Conservation (phyloP, 2,113 vertebrate genomes). For the Acrocephalus kingi region DNA sequence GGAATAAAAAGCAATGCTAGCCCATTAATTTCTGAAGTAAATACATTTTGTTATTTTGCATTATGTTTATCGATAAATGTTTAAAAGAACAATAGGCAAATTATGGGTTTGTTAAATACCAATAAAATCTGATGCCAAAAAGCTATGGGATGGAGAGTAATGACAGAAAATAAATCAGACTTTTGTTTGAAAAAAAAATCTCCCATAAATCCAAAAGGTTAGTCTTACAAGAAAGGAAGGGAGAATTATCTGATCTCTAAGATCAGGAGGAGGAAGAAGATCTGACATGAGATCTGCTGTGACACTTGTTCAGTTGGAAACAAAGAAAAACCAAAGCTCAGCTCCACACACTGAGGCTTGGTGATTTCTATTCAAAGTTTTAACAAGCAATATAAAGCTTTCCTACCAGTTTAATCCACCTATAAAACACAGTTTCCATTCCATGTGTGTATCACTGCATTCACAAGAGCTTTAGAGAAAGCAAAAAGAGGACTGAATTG, state of each 20-base stretch:
- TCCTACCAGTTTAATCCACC: conserved; percentile 24
- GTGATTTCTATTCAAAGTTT: not conserved
- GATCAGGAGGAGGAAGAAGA: not conserved
- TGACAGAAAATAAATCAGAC: not conserved
- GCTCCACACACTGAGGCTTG: not conserved
- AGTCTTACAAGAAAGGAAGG: not conserved
- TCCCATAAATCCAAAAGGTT: not conserved
- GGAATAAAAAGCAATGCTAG: not conserved
- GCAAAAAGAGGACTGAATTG: not conserved
- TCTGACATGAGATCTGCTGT: not conserved
- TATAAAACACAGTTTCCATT: not conserved
- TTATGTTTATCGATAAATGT: not conserved
- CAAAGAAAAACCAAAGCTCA: conserved; percentile 10
- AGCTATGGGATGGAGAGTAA: not conserved
- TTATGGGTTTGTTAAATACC: not conserved
- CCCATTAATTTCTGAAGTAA: not conserved
- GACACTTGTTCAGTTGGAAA: not conserved
- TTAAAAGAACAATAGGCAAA: not conserved
- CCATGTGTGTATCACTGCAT: not conserved
- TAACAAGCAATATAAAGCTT: not conserved
- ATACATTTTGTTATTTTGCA: not conserved
- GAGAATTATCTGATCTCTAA: not conserved
- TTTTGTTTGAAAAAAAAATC: not conserved
- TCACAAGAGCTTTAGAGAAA: not conserved
- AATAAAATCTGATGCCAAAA: not conserved